Conservation (phyloP, 2,113 vertebrate species). For the Colius striatus region DNA sequence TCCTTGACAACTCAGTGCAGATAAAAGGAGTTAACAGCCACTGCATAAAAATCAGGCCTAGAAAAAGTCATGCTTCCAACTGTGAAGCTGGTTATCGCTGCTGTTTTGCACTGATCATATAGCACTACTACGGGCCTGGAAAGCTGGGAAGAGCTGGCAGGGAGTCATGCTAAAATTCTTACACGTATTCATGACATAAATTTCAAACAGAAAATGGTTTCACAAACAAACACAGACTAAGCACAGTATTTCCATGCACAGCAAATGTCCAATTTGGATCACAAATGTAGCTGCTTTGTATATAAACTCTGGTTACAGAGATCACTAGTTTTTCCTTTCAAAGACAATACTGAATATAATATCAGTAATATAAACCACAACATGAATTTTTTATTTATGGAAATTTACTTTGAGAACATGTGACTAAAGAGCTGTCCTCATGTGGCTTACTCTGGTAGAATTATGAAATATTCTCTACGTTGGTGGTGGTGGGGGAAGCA, state of each 20-base stretch:
- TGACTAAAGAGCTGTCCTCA: not conserved
- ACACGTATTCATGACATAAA: not conserved
- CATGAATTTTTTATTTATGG: not conserved
- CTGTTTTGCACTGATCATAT: not conserved
- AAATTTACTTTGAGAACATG: not conserved
- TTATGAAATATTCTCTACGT: not conserved
- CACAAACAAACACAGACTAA: not conserved
- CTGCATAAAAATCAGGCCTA: not conserved
- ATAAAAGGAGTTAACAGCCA: not conserved
- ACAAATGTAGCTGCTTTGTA: not conserved
- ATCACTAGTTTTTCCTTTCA: not conserved
- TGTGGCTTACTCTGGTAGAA: not conserved
- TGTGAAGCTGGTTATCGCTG: not conserved
- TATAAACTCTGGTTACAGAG: not conserved
- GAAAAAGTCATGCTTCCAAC: not conserved
- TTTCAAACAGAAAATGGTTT: not conserved
- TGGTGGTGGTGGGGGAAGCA: rapidly evolving
- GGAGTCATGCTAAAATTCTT: not conserved
- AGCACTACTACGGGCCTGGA: not conserved
- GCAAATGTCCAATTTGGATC: not conserved
- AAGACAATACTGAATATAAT: not conserved
- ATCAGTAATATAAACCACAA: not conserved
- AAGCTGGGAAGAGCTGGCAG: not conserved
- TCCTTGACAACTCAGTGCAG: not conserved
- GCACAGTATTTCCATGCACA: not conserved